phyloP scores from a whole-genome alignment of 2,797 vertebrate species.

The Brachyrhaphis roseni region DNA sequence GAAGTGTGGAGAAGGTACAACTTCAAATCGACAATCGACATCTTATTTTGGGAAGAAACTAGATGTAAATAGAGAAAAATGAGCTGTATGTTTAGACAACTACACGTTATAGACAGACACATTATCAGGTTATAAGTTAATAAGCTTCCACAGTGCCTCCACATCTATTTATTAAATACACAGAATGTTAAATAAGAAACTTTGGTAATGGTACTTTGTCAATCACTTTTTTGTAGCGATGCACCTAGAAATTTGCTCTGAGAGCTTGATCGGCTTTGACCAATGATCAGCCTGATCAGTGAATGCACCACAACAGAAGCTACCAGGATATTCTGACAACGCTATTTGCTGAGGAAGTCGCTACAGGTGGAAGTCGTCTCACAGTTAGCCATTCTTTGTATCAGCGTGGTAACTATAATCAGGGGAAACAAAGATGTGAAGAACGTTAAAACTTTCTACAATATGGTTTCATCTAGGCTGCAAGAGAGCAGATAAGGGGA shows the following conservation, averaged over 20 bases:
- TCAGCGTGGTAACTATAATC: not conserved
- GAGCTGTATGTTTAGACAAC: slow-evolving; percentile 57
- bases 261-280: not conserved
- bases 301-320: not conserved
- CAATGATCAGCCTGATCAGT: not conserved
- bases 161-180: slow-evolving; percentile 56
- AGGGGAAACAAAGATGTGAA: not conserved
- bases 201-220: slow-evolving; percentile 57
- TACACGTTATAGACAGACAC: slow-evolving; percentile 22
- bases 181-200: slow-evolving; percentile 53
- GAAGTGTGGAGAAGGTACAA: slow-evolving; percentile 38
- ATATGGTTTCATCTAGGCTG: not conserved
- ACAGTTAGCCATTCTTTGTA: not conserved
- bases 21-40: slow-evolving; percentile 13
- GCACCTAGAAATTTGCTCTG: not conserved
- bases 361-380: not conserved
- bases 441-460: not conserved
- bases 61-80: slow-evolving; percentile 20
- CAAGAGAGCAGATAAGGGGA: not conserved
- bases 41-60: slow-evolving; percentile 13
- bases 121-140: slow-evolving; percentile 24
- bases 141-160: slow-evolving; percentile 24
- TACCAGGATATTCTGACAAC: not conserved
- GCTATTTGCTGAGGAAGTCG: not conserved
- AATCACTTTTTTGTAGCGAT: not conserved